Percentiles rank a stretch among this genome's conserved stretches.
Evolutionary conservation across 2,797 vertebrate species (phyloP).

Genomic region (Falco novaeseelandiae): DNA sequence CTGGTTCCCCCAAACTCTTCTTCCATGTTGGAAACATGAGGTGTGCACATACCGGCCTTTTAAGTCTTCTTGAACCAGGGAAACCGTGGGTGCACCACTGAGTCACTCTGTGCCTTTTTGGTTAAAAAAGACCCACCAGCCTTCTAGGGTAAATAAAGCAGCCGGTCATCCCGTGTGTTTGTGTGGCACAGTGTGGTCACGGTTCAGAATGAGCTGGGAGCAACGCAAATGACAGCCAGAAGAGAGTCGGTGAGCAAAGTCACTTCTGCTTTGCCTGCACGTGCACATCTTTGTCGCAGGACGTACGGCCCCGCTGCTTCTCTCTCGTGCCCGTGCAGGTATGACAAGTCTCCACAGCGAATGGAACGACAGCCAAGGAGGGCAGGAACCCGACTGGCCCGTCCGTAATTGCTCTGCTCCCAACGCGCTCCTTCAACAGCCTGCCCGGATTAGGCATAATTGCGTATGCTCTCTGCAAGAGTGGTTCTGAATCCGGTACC

Average conservation of each 20-base stretch:
- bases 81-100: rapidly evolving
- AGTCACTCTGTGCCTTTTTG: not conserved
- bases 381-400: not conserved
- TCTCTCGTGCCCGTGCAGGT: not conserved
- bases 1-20: not conserved
- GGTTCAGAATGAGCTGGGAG: not conserved
- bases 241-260: not conserved
- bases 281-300: not conserved
- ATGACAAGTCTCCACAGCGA: not conserved
- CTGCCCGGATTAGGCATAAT: not conserved
- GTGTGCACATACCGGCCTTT: not conserved
- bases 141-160: not conserved
- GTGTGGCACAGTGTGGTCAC: not conserved
- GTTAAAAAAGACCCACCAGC: not conserved
- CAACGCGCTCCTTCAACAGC: not conserved
- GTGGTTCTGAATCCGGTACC: not conserved
- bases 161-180: not conserved
- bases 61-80: not conserved
- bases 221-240: not conserved
- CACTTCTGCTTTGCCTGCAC: not conserved
- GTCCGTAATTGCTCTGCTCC: not conserved
- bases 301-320: not conserved
- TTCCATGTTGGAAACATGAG: not conserved
- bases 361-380: not conserved
- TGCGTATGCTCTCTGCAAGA: not conserved